These are phyloP conservation scores for Tiliqua scincoides DNA, from an alignment of 2,113 vertebrate genomes.

Conservation along the genomic window DNA sequence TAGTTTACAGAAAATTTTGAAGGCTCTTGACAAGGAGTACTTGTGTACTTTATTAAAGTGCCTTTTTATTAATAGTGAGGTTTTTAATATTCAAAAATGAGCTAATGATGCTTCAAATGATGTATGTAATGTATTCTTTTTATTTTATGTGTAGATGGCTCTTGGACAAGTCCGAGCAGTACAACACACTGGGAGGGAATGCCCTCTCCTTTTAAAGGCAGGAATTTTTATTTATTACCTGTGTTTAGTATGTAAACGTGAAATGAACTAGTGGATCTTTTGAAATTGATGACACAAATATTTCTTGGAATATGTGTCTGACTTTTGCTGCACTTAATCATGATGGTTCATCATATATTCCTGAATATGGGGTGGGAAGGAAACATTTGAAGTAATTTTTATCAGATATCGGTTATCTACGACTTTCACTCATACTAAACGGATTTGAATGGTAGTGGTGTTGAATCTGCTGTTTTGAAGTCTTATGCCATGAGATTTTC, in stretches of 20 bases:
- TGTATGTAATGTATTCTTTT: conserved; percentile 87
- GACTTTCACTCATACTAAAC: conserved; percentile 68
- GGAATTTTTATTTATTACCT: conserved; percentile 89
- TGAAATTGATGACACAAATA: conserved; percentile 77
- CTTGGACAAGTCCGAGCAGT: conserved; percentile 88
- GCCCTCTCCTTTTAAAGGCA: conserved; percentile 89
- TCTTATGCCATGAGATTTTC: conserved; percentile 71
- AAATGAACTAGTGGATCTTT: conserved; percentile 82
- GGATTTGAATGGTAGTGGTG: conserved; percentile 70
- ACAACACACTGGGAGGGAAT: conserved; percentile 88
- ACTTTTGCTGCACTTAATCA: conserved; percentile 77
- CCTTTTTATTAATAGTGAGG: conserved; percentile 77
- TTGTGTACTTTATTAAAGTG: conserved; percentile 70
- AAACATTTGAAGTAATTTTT: conserved; percentile 68
- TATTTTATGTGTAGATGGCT: conserved; percentile 90
- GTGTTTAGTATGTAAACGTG: conserved; percentile 86
- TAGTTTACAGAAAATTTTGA: conserved; percentile 72
- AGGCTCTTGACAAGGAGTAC: conserved; percentile 73
- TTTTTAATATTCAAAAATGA: conserved; percentile 81
- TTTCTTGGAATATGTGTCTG: conserved; percentile 79
- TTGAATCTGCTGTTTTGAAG: conserved; percentile 63
- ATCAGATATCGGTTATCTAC: conserved; percentile 64
- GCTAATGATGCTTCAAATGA: conserved; percentile 86
- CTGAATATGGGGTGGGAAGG: conserved; percentile 76
- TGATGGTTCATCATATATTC: conserved; percentile 66